phyloP scores from a whole-genome alignment of 2,797 vertebrate species.

The Coregonus ussuriensis region DNA sequence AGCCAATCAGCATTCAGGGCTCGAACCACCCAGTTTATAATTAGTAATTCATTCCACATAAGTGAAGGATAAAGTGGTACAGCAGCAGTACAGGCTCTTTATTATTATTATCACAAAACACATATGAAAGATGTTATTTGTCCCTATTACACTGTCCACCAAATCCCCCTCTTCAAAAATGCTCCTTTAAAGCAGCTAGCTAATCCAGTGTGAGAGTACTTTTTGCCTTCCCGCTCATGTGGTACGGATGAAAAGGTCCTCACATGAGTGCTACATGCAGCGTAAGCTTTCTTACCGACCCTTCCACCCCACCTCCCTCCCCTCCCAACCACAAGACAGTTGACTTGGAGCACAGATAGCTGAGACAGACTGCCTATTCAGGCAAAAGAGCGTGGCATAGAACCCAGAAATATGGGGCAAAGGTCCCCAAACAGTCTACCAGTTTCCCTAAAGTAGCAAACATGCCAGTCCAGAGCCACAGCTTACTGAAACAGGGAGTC shows the following conservation, averaged over 20 bases:
- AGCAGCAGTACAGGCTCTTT: not conserved
- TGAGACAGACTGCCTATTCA: constrained; percentile 57
- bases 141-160: no score
- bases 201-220: not conserved
- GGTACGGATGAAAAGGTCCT: not conserved
- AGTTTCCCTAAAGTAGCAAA: constrained; percentile 38
- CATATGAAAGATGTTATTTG: no score
- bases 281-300: constrained; percentile 1
- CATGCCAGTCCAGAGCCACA: constrained; percentile 34
- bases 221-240: not conserved
- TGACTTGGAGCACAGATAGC: constrained; percentile 26
- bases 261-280: not conserved
- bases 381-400: constrained; percentile 32
- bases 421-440: constrained; percentile 57
- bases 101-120: no score
- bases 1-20: no score
- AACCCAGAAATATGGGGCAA: constrained; percentile 55
- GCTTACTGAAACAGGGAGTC: constrained; percentile 26
- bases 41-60: no score
- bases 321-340: constrained; percentile 15
- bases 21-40: no score
- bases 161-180: no score
- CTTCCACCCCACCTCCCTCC: not conserved
- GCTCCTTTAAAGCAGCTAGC: no score
- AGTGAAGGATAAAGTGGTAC: not conserved